These are phyloP conservation scores for Euwallacea similis DNA, from an alignment of 1,140 invertebrate species.

Conservation along the genomic window DNA sequence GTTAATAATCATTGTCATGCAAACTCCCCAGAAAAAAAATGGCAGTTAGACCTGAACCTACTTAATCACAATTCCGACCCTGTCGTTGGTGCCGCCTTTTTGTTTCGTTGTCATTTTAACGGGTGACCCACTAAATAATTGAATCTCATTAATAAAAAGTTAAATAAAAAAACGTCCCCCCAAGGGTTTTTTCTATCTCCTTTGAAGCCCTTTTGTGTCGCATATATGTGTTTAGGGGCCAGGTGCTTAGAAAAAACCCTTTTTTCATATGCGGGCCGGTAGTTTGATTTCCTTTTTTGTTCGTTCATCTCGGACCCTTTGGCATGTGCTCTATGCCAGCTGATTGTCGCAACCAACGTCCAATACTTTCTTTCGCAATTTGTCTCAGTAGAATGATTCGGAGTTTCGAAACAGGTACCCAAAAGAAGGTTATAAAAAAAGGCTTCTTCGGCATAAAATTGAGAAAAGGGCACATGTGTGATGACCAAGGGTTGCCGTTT, in stretches of 20 bases:
- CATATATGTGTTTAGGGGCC: constrained; percentile 25
- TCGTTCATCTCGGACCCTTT: constrained; percentile 29
- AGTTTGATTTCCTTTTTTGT: constrained; percentile 36
- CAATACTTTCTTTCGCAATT: too few species aligned
- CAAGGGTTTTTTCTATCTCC: constrained; percentile 26
- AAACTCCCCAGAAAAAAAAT: constrained; percentile 25
- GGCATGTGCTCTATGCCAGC: constrained; percentile 22
- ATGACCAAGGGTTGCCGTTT: constrained; percentile 30
- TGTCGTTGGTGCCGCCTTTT: constrained; percentile 18
- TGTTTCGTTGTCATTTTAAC: constrained; percentile 29
- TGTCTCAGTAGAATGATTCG: background rate
- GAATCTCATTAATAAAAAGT: constrained; percentile 37
- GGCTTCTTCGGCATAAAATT: constrained; percentile 29
- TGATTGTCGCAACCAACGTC: too few species aligned
- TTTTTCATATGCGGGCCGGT: constrained; percentile 35
- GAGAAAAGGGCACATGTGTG: constrained; percentile 30
- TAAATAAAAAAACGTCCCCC: constrained; percentile 34
- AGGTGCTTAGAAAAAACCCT: constrained; percentile 34
- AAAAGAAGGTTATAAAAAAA: background rate
- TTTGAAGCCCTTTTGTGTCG: constrained; percentile 28
- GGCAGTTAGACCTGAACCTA: constrained; percentile 28
- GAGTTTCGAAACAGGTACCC: constrained; percentile 7
- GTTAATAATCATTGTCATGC: constrained; percentile 29
- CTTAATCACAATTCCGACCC: constrained; percentile 28
- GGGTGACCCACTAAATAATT: constrained; percentile 37